Evolutionary conservation across 2,113 vertebrate genomes (phyloP).

Genomic region (Actinemys pallida): DNA sequence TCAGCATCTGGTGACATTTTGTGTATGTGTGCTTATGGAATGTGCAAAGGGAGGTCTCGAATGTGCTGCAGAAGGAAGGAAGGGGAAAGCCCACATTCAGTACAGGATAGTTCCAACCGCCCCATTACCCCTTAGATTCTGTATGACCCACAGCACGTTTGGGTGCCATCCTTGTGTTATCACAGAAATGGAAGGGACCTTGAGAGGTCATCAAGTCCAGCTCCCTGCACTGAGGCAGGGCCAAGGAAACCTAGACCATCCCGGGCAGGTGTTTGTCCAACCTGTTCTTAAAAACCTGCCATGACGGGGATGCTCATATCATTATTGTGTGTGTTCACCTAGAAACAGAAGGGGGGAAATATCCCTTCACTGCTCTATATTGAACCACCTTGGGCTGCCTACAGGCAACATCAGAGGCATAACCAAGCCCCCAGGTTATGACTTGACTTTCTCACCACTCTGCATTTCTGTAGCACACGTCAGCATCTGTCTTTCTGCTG

Average conservation of each 20-base stretch:
- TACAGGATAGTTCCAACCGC: too few species aligned
- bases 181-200: not conserved
- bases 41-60: not conserved
- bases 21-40: not conserved
- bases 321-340: not conserved
- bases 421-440: not conserved
- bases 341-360: not conserved
- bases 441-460: not conserved
- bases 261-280: not conserved
- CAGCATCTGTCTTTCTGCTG: not conserved
- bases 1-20: not conserved
- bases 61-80: not conserved
- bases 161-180: not conserved
- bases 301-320: not conserved
- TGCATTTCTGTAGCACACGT: not conserved
- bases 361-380: not conserved
- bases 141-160: too few species aligned
- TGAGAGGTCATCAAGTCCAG: not conserved
- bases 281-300: not conserved
- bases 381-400: fast-evolving
- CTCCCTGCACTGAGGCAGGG: not conserved
- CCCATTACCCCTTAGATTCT: not conserved
- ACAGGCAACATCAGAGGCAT: not conserved
- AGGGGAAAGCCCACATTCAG: not conserved
- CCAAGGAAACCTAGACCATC: not conserved